Evolutionary conservation across 2,888 invertebrate genomes (phyloP).

Genomic region (Andrena marginata): DNA sequence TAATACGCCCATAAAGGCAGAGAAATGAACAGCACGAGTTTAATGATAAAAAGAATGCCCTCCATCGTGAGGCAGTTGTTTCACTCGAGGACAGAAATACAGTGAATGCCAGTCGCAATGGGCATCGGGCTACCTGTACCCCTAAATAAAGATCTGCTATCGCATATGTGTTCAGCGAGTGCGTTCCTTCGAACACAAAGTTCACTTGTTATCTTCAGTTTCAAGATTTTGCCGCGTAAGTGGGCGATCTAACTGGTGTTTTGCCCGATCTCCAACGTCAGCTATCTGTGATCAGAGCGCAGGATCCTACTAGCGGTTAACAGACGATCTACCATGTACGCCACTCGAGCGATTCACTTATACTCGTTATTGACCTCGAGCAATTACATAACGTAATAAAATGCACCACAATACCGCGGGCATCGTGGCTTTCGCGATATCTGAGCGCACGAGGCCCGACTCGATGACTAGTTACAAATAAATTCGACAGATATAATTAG

Average conservation of each 20-base stretch:
- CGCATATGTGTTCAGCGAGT: no score
- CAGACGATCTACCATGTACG: no score
- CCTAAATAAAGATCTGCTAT: no score
- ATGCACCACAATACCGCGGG: no score
- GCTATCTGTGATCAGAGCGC: neutral
- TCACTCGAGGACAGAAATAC: neutral
- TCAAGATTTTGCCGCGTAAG: neutral
- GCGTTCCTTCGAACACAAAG: neutral
- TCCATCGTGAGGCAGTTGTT: constrained; percentile 37
- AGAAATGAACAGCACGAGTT: constrained; percentile 43
- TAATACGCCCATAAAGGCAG: constrained; percentile 45
- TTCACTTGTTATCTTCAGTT: neutral
- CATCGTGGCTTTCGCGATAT: no score
- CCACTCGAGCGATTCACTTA: no score
- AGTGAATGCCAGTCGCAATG: neutral
- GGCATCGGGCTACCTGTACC: no score
- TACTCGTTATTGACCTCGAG: no score
- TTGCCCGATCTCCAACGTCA: neutral
- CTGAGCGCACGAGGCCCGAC: neutral
- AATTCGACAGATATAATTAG: neutral
- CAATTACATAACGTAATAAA: no score
- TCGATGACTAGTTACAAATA: neutral
- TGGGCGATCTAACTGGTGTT: neutral
- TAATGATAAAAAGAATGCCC: constrained; percentile 23
- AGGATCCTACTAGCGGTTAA: neutral